A percentile compares a stretch with the other conserved stretches of the same genome.
These are phyloP conservation scores for Catostylus mosaicus DNA, from an alignment of 30 jellyfish, hydroid and myxozoan genomes.

Conservation along the genomic window DNA sequence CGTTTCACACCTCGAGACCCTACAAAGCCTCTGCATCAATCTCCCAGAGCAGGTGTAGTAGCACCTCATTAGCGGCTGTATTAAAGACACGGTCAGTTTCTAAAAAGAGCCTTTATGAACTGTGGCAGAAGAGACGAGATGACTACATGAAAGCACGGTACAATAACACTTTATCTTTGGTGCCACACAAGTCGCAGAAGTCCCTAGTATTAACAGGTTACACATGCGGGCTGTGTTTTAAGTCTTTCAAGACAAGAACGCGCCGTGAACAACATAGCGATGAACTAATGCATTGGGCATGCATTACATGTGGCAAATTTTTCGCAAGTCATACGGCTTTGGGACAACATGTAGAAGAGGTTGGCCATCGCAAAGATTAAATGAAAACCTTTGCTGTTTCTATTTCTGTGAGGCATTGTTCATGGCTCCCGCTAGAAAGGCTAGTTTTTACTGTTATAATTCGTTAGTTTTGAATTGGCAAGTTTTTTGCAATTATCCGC, in stretches of 20 bases:
- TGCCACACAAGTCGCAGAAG: not conserved
- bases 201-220: slow-evolving; percentile 54
- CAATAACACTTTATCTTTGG: not conserved
- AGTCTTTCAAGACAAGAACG: slow-evolving; percentile 52
- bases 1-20: no score
- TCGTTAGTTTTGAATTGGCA: no score
- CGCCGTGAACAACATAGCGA: slow-evolving; percentile 74
- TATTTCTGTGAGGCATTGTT: no score
- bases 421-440: no score
- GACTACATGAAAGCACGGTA: slow-evolving; percentile 50
- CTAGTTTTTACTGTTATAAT: no score
- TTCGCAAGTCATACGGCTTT: slow-evolving; percentile 68
- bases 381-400: not conserved
- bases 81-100: slow-evolving; percentile 10
- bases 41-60: not conserved
- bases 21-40: not conserved
- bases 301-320: slow-evolving; percentile 73
- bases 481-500: no score
- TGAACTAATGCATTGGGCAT: slow-evolving; percentile 74
- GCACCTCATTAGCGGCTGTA: not conserved
- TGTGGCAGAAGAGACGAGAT: slow-evolving; percentile 67
- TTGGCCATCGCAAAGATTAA: slow-evolving; percentile 69
- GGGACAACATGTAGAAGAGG: slow-evolving; percentile 65
- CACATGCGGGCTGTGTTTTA: slow-evolving; percentile 76
- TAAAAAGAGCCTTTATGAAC: slow-evolving; percentile 36